A percentile compares a stretch with the other conserved stretches of the same genome.
Conservation (phyloP, 2,888 invertebrate genomes). For the Pyrochroa serraticornis region DNA sequence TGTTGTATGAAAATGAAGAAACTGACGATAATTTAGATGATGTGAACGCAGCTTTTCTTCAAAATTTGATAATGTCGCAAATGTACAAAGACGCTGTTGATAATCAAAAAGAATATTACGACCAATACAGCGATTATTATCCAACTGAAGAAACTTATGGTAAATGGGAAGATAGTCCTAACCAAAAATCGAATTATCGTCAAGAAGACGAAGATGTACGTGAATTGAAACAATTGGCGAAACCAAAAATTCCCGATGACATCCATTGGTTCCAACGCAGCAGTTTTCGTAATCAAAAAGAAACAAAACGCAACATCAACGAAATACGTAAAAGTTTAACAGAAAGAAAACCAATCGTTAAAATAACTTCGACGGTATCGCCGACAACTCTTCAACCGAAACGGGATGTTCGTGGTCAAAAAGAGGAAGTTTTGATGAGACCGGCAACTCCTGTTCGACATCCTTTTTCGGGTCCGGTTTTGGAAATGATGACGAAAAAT, state of each 20-base stretch:
- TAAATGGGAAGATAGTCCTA: conserved; percentile 35
- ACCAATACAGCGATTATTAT: conserved; percentile 38
- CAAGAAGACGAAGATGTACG: conserved; percentile 70
- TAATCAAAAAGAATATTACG: conserved; percentile 40
- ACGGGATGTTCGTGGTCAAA: conserved; percentile 60
- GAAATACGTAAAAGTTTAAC: conserved; percentile 35
- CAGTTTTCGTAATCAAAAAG: conserved; percentile 36
- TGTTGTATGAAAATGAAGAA: conserved; percentile 66
- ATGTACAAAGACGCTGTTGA: conserved; percentile 65
- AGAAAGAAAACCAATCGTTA: conserved; percentile 55
- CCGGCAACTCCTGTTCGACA: conserved; percentile 64
- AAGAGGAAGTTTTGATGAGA: conserved; percentile 68
- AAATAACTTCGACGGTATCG: conserved; percentile 35
- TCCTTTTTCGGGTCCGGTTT: conserved; percentile 62
- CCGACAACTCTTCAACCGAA: conserved; percentile 31
- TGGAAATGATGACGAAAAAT: conserved; percentile 58
- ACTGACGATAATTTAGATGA: conserved; percentile 51
- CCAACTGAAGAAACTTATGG: conserved; percentile 47
- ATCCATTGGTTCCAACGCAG: conserved; percentile 40
- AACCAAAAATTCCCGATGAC: conserved; percentile 50
- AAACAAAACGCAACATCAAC: conserved; percentile 27
- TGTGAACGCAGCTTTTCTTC: conserved; percentile 68
- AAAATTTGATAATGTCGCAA: conserved; percentile 70
- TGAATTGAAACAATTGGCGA: conserved; percentile 68
- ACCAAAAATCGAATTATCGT: conserved; percentile 38